Evolutionary conservation across 2,888 invertebrate species (phyloP).

Genomic region (Margaritifera margaritifera): DNA sequence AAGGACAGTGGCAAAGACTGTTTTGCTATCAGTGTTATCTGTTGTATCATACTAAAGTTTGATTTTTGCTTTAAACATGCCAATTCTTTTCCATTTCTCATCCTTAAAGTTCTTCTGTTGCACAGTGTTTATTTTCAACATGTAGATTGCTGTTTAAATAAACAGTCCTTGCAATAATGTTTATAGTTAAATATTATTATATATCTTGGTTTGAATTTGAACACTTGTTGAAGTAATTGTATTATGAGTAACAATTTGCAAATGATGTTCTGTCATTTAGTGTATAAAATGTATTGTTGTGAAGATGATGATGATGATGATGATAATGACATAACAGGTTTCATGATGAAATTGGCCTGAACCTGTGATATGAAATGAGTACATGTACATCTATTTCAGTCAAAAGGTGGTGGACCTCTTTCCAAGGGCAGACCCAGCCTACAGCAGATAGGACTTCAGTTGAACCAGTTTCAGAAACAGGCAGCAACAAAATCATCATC

Average conservation of each 20-base stretch:
- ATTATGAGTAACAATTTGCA: neutral
- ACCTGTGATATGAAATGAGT: neutral
- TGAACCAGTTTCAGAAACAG: constrained; percentile 38
- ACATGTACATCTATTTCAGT: constrained; percentile 18
- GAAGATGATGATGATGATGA: neutral
- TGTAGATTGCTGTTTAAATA: too few relatives aligned
- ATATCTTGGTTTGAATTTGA: too few relatives aligned
- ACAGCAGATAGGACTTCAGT: constrained; percentile 53
- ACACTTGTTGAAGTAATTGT: too few relatives aligned
- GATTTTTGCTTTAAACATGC: too few relatives aligned
- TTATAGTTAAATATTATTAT: too few relatives aligned
- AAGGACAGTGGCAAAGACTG: too few relatives aligned
- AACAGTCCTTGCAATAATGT: too few relatives aligned
- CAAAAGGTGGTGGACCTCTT: constrained; percentile 13
- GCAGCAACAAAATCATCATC: constrained; percentile 25
- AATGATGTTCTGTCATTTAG: neutral
- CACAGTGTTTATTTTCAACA: too few relatives aligned
- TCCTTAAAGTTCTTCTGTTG: too few relatives aligned
- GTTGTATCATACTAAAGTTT: too few relatives aligned
- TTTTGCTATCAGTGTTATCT: too few relatives aligned
- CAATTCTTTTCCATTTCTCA: too few relatives aligned
- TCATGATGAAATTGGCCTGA: neutral
- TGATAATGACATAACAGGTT: neutral
- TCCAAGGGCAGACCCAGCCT: constrained; percentile 40
- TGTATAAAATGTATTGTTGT: neutral